Evolutionary conservation across 1,140 invertebrate species (phyloP).

Genomic region (Bombus huntii): DNA sequence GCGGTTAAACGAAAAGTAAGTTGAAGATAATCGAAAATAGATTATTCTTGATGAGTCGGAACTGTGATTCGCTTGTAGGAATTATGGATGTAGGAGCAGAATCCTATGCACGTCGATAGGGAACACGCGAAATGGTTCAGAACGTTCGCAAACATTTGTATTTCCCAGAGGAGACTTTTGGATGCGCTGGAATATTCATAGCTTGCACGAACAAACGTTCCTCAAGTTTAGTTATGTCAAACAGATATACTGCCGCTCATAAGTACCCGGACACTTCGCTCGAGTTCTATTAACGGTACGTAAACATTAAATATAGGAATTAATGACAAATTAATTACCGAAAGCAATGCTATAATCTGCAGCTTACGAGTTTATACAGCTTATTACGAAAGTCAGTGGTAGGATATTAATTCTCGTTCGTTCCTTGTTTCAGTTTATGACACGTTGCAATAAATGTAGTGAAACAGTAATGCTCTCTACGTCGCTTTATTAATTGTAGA

Average conservation of each 20-base stretch:
- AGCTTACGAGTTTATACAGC: background rate
- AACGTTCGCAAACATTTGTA: conserved; percentile 39
- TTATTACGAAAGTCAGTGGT: background rate
- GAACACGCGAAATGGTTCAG: background rate
- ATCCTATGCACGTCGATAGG: background rate
- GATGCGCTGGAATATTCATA: conserved; percentile 23
- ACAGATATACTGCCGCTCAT: background rate
- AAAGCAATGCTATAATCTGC: background rate
- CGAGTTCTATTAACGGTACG: background rate
- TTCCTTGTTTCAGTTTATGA: background rate
- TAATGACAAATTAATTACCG: conserved; percentile 4
- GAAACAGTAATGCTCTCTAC: background rate
- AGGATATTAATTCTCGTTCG: background rate
- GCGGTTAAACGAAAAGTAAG: no score
- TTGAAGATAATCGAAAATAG: background rate
- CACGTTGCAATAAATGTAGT: background rate
- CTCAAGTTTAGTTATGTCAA: conserved; percentile 16
- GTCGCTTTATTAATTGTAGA: no score
- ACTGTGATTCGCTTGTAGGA: background rate
- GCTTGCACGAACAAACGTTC: conserved; percentile 6
- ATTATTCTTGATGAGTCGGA: background rate
- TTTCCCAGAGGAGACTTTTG: conserved; percentile 32
- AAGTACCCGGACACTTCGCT: background rate
- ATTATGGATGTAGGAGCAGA: background rate
- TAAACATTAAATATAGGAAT: background rate